phyloP scores from a whole-genome alignment of 2,888 invertebrate genomes.

The Temnothorax unifasciatus region DNA sequence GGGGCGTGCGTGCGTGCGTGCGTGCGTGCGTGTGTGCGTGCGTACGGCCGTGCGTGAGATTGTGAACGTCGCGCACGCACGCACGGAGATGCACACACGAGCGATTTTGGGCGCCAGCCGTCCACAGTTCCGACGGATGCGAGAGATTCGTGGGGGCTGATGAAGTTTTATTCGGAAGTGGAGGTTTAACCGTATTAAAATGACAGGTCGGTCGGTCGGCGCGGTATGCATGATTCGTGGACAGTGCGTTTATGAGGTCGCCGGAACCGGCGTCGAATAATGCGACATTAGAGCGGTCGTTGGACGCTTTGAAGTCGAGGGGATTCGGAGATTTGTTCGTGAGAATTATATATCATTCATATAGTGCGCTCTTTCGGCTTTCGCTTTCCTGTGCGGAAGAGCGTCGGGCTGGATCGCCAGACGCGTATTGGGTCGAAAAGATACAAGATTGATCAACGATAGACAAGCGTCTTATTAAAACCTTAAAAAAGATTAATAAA shows the following conservation, averaged over 20 bases:
- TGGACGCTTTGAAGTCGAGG: conserved; percentile 67
- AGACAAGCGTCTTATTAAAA: neutral
- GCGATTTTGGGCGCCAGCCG: conserved; percentile 81
- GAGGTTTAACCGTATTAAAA: conserved; percentile 81
- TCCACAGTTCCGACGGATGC: conserved; percentile 81
- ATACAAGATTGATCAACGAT: neutral
- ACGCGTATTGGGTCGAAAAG: neutral
- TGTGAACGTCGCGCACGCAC: conserved; percentile 32
- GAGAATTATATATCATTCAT: conserved; percentile 36
- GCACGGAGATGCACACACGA: conserved; percentile 51
- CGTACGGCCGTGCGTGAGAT: conserved; percentile 41
- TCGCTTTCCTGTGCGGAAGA: conserved; percentile 25
- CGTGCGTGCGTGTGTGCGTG: conserved; percentile 43
- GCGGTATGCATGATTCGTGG: conserved; percentile 64
- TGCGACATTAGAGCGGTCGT: conserved; percentile 71
- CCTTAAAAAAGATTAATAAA: no score
- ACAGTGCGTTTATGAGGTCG: conserved; percentile 63
- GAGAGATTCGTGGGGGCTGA: conserved; percentile 67
- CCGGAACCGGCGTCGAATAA: conserved; percentile 76
- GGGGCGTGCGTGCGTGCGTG: neutral
- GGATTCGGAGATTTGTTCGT: conserved; percentile 61
- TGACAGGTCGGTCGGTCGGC: conserved; percentile 67
- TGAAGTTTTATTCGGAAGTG: conserved; percentile 81
- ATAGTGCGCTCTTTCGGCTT: neutral
- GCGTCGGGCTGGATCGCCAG: neutral